phyloP scores from a whole-genome alignment of 1,140 invertebrate species.

The Lepidurus packardi region DNA sequence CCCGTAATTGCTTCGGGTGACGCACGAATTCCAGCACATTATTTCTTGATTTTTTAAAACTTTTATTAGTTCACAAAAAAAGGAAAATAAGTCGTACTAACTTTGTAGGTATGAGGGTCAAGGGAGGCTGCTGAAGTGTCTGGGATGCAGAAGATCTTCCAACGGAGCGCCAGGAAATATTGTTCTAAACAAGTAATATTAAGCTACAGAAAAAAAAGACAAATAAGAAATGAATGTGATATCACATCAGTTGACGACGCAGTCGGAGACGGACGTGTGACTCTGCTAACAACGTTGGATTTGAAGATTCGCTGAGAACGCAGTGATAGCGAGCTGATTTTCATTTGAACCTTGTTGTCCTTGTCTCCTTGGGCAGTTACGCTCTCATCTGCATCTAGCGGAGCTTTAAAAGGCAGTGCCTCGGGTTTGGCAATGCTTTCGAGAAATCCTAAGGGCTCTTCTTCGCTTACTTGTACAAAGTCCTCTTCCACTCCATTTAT shows the following conservation, averaged over 20 bases:
- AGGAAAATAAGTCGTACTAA: neutral
- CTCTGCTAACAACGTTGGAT: neutral
- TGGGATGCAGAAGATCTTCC: neutral
- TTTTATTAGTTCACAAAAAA: neutral
- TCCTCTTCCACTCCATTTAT: constrained; percentile 8
- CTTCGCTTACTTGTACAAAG: neutral
- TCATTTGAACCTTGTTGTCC: neutral
- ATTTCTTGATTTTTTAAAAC: neutral
- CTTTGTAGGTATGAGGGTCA: neutral
- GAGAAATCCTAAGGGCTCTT: neutral
- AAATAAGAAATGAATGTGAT: neutral
- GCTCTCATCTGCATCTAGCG: neutral
- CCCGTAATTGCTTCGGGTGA: neutral
- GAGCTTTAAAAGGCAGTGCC: neutral
- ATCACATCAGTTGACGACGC: neutral
- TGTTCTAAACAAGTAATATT: neutral
- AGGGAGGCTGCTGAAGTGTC: neutral
- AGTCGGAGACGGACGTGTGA: neutral
- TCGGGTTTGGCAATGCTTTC: neutral
- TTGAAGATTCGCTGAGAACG: neutral
- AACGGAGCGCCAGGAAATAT: neutral
- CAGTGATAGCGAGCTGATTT: neutral
- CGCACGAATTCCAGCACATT: neutral
- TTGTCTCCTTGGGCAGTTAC: neutral
- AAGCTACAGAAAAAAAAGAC: neutral